phyloP scores from a whole-genome alignment of 2,888 invertebrate species.

The Adelphocoris suturalis region DNA sequence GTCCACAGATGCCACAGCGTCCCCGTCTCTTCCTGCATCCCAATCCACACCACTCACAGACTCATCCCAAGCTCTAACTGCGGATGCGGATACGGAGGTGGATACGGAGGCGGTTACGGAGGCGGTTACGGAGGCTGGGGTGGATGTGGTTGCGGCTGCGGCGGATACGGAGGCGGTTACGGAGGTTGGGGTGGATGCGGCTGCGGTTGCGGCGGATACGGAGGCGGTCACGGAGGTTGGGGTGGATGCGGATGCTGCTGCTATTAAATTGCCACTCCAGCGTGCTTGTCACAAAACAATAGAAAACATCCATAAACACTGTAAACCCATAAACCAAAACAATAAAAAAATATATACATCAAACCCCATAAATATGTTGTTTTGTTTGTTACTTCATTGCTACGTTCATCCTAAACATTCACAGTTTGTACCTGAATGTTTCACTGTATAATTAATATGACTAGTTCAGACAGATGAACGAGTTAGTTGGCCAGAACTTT shows the following conservation, averaged over 20 bases:
- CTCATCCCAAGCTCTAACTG: constrained; percentile 17
- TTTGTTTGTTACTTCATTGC: neutral
- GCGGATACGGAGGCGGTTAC: constrained; percentile 44
- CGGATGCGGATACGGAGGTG: constrained; percentile 10
- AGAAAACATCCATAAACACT: neutral
- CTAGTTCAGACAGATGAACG: too few relatives aligned
- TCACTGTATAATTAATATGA: too few relatives aligned
- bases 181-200: constrained; percentile 23
- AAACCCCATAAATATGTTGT: neutral
- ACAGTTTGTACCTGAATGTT: too few relatives aligned
- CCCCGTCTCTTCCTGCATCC: constrained; percentile 29
- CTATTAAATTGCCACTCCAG: neutral
- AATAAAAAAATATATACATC: constrained; percentile 10
- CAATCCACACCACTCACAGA: constrained; percentile 26
- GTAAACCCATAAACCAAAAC: neutral
- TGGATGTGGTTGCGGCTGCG: constrained; percentile 42
- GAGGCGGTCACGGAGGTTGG: neutral
- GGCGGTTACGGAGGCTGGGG: neutral
- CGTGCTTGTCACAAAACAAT: neutral
- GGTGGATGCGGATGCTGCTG: constrained; percentile 37
- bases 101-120: neutral
- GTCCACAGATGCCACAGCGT: constrained; percentile 35
- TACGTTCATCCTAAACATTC: too few relatives aligned
- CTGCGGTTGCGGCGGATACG: constrained; percentile 40
- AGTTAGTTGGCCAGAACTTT: too few relatives aligned